These are phyloP conservation scores for Picus viridis DNA, from an alignment of 2,797 vertebrate genomes.

Conservation along the genomic window DNA sequence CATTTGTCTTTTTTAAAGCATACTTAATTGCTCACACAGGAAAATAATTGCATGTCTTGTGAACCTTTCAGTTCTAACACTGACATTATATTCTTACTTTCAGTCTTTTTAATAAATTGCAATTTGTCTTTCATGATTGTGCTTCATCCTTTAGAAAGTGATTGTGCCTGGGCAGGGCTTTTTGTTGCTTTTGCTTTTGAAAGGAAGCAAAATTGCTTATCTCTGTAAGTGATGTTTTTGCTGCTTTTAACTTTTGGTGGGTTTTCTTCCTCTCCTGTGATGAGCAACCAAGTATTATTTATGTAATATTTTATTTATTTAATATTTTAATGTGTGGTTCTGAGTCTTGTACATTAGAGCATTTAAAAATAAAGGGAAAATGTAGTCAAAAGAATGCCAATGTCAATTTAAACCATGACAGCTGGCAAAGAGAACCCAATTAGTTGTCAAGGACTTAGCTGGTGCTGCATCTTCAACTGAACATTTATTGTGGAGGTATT, in stretches of 20 bases:
- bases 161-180: neutral
- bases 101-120: neutral
- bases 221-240: neutral
- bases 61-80: slow-evolving; percentile 13
- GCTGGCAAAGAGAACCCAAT: neutral
- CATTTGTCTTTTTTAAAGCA: slow-evolving; percentile 35
- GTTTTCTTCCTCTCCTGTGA: neutral
- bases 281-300: neutral
- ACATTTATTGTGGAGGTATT: neutral
- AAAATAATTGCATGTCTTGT: slow-evolving; percentile 8
- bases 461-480: neutral
- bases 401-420: neutral
- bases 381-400: neutral
- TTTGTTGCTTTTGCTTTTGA: neutral
- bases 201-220: neutral
- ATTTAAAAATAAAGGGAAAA: neutral
- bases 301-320: neutral
- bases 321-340: neutral
- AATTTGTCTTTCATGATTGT: neutral
- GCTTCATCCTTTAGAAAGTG: neutral
- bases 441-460: neutral
- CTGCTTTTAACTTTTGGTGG: neutral
- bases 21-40: neutral
- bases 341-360: neutral
- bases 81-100: neutral